phyloP scores from a whole-genome alignment of 2,797 vertebrate species.

The Trichosurus vulpecula region DNA sequence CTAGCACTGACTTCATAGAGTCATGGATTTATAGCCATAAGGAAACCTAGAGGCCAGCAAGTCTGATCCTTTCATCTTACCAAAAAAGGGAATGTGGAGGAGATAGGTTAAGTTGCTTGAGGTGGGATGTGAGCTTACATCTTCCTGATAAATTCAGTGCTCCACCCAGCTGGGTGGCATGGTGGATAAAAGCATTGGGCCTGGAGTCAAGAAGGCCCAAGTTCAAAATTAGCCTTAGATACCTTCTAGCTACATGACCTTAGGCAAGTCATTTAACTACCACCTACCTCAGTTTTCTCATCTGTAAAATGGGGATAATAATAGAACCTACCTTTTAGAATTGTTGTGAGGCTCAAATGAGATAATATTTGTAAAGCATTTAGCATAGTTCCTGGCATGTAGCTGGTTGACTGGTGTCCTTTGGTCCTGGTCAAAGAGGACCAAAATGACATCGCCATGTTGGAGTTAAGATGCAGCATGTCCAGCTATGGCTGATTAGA shows the following conservation, averaged over 20 bases:
- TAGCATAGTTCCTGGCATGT: neutral
- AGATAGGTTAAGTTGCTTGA: neutral
- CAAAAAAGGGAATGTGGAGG: neutral
- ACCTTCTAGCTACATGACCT: neutral
- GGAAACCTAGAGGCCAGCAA: neutral
- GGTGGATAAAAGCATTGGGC: neutral
- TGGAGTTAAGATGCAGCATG: neutral
- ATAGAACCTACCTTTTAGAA: neutral
- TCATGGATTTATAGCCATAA: neutral
- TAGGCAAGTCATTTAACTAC: neutral
- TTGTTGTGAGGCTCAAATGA: neutral
- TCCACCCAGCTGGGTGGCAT: neutral
- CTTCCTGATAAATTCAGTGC: neutral
- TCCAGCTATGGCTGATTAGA: neutral
- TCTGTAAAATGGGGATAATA: neutral
- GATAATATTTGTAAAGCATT: neutral
- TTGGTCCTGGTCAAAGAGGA: neutral
- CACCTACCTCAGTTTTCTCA: neutral
- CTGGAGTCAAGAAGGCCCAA: neutral
- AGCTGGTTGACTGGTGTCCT: neutral
- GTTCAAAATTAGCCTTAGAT: neutral
- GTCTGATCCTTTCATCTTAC: neutral
- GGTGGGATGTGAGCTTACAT: neutral
- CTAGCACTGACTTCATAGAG: neutral
- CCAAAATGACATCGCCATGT: neutral